A percentile compares a stretch with the other conserved stretches of the same genome.
Conservation (phyloP, 2,113 vertebrate genomes). For the Peromyscus californicus region DNA sequence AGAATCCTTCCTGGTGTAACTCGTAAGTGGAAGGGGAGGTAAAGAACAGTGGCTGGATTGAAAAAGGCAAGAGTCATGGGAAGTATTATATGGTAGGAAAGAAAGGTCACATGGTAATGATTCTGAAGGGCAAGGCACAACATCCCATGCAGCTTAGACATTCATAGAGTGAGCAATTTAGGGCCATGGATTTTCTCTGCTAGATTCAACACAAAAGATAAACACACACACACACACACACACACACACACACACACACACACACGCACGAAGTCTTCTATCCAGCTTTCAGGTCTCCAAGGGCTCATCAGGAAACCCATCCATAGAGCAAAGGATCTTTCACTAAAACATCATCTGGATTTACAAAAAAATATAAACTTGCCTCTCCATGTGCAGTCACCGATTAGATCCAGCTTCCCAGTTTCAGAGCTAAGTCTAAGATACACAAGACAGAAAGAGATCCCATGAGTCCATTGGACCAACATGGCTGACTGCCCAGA, state of each 20-base stretch:
- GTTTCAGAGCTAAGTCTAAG: constrained; percentile 44
- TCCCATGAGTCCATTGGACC: background rate
- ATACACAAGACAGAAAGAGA: background rate
- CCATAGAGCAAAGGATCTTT: background rate
- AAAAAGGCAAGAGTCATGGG: background rate
- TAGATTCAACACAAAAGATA: background rate
- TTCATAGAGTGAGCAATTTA: background rate
- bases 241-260: too few relatives aligned
- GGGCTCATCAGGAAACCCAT: background rate
- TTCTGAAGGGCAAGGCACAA: background rate
- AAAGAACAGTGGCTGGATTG: background rate
- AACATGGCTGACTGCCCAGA: constrained; percentile 51
- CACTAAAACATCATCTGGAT: background rate
- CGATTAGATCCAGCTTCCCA: background rate
- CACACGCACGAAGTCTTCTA: background rate
- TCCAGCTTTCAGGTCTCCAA: too few relatives aligned
- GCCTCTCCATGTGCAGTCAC: background rate
- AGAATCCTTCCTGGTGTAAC: background rate
- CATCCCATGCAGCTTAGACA: background rate
- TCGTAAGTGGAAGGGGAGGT: background rate
- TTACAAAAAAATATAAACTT: constrained; percentile 25
- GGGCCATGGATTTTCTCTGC: background rate
- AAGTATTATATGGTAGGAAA: background rate
- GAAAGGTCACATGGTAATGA: background rate
- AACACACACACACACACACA: background rate